These are phyloP conservation scores for Syrrhaptes paradoxus DNA, from an alignment of 2,113 vertebrate genomes.

Conservation along the genomic window DNA sequence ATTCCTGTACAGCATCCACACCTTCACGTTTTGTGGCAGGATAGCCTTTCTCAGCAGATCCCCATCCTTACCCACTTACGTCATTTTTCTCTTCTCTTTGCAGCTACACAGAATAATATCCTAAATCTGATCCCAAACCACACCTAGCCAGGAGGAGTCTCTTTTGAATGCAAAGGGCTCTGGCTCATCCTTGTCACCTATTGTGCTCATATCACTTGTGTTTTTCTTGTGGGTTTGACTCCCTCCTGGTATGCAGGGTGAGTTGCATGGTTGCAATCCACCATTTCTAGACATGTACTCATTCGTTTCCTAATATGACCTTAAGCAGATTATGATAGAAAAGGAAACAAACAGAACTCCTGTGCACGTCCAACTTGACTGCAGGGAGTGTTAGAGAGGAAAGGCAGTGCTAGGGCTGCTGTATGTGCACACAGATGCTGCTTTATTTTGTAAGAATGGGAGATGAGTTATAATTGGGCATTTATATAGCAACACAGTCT, in stretches of 20 bases:
- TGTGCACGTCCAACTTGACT: background rate
- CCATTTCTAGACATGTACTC: background rate
- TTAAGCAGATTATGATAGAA: background rate
- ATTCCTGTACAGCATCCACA: background rate
- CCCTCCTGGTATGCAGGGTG: background rate
- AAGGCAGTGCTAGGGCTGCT: background rate
- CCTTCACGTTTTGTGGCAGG: background rate
- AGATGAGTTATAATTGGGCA: background rate
- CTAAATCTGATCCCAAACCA: background rate
- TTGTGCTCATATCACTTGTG: background rate
- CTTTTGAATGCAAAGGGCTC: background rate
- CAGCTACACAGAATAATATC: background rate
- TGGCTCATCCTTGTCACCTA: background rate
- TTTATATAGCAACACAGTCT: background rate
- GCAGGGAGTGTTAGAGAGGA: background rate
- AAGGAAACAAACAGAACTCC: background rate
- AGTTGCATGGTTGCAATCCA: background rate
- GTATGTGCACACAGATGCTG: fast-evolving
- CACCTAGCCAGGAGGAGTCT: background rate
- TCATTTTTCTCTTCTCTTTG: background rate
- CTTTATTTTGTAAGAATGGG: background rate
- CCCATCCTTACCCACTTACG: background rate
- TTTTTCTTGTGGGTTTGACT: background rate
- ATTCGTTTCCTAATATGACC: background rate
- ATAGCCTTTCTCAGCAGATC: background rate